Percentiles rank a stretch among this genome's conserved stretches.
Evolutionary conservation across 2,888 invertebrate species (phyloP).

Genomic region (Apotomis betuletana): DNA sequence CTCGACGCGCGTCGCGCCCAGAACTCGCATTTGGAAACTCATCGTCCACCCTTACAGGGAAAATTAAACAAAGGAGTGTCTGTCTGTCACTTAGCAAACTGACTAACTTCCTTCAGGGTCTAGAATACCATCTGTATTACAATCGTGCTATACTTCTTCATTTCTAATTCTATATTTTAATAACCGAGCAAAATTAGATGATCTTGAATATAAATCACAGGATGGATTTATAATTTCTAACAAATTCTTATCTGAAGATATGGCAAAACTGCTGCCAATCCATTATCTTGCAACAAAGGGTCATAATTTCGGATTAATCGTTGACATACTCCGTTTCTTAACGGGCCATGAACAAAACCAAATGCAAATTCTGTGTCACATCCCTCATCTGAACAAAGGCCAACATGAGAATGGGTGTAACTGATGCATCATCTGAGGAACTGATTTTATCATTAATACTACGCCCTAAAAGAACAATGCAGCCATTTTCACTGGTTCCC

Average conservation of each 20-base stretch:
- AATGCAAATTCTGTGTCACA: constrained; percentile 40
- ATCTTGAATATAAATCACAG: no score
- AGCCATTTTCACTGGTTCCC: constrained; percentile 28
- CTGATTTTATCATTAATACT: constrained; percentile 35
- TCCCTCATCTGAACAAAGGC: constrained; percentile 37
- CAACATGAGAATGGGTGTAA: constrained; percentile 32
- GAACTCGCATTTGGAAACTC: constrained; percentile 48
- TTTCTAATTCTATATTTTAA: no score
- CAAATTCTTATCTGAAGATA: neutral
- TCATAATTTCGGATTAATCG: constrained; percentile 36
- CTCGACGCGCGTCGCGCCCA: constrained; percentile 65
- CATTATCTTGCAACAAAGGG: constrained; percentile 33
- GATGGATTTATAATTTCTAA: neutral
- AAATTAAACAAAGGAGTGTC: constrained; percentile 32
- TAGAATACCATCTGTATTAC: neutral
- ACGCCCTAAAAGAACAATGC: constrained; percentile 39
- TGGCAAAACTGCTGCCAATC: constrained; percentile 13
- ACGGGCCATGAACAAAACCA: constrained; percentile 33
- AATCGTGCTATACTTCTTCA: no score
- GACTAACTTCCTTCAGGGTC: constrained; percentile 2
- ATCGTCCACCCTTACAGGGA: constrained; percentile 30
- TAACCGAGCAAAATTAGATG: no score
- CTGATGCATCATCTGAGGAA: constrained; percentile 36
- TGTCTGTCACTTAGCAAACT: constrained; percentile 2
- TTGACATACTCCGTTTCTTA: constrained; percentile 32